Percentiles rank a stretch among this genome's conserved stretches.
Evolutionary conservation across 1,140 invertebrate species (phyloP).

Genomic region (Dolichoris vasculosae): DNA sequence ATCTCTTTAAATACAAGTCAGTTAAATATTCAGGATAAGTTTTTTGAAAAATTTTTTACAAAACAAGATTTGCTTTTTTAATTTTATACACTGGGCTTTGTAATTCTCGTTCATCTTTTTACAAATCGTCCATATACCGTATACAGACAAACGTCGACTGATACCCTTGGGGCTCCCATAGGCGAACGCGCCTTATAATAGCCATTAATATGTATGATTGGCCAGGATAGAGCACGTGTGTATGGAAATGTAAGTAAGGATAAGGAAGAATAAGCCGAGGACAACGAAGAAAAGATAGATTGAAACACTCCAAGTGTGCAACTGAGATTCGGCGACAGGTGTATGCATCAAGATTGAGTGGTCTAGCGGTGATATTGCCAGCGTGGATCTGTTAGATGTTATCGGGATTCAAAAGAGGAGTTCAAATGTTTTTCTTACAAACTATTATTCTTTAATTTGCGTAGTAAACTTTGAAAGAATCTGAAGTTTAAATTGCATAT

Average conservation of each 20-base stretch:
- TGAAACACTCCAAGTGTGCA: background rate
- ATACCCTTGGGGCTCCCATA: slow-evolving; percentile 52
- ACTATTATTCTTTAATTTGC: too few relatives aligned
- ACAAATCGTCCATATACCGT: background rate
- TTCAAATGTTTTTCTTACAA: too few relatives aligned
- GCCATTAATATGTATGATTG: slow-evolving; percentile 71
- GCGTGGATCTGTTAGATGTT: too few relatives aligned
- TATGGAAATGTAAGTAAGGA: background rate
- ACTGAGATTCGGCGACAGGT: slow-evolving; percentile 49
- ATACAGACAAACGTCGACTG: slow-evolving; percentile 50
- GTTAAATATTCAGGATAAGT: background rate
- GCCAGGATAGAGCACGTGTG: slow-evolving; percentile 57
- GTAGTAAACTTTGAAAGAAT: too few relatives aligned
- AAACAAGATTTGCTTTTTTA: background rate
- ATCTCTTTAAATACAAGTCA: background rate
- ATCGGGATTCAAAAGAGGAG: too few relatives aligned
- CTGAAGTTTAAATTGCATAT: too few relatives aligned
- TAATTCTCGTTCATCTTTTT: slow-evolving; percentile 39
- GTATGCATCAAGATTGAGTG: slow-evolving; percentile 52
- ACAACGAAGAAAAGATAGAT: background rate
- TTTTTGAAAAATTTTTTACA: background rate
- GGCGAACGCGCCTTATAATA: slow-evolving; percentile 52
- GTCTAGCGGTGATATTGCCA: too few relatives aligned
- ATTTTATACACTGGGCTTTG: slow-evolving; percentile 20
- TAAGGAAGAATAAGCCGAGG: background rate